Percentiles rank a stretch among this genome's conserved stretches.
Evolutionary conservation across 2,113 vertebrate species (phyloP).

Genomic region (Ifrita kowaldi): DNA sequence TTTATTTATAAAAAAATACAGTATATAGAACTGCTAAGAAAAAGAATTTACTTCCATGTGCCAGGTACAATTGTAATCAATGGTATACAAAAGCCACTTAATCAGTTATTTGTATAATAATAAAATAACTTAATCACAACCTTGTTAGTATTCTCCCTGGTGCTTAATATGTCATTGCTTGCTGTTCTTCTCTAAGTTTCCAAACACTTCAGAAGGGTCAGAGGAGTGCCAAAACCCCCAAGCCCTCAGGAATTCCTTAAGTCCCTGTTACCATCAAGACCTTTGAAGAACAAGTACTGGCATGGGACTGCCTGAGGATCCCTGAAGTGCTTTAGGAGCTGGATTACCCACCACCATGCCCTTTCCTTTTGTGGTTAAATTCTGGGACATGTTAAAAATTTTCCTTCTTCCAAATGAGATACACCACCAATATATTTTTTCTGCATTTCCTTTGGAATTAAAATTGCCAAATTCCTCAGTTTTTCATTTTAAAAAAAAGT

Average conservation of each 20-base stretch:
- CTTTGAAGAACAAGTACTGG: background rate
- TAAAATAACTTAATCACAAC: background rate
- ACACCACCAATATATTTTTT: accelerated
- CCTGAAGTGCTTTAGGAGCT: background rate
- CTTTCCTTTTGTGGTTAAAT: background rate
- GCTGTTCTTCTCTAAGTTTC: background rate
- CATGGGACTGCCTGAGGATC: background rate
- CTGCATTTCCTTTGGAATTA: background rate
- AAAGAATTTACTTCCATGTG: background rate
- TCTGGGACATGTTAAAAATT: background rate
- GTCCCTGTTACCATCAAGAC: background rate
- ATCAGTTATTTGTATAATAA: background rate
- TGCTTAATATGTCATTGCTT: background rate
- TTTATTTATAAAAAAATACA: slow-evolving; percentile 6
- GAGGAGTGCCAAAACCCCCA: background rate
- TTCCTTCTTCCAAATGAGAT: background rate
- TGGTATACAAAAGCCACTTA: background rate
- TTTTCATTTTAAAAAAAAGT: background rate
- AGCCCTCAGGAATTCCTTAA: background rate
- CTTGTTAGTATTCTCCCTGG: background rate
- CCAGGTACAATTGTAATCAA: background rate
- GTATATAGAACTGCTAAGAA: background rate
- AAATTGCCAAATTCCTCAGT: background rate
- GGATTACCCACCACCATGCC: background rate
- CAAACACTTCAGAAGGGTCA: background rate